These are phyloP conservation scores for Diorhabda elongata DNA, from an alignment of 1,140 invertebrate species.

Conservation along the genomic window DNA sequence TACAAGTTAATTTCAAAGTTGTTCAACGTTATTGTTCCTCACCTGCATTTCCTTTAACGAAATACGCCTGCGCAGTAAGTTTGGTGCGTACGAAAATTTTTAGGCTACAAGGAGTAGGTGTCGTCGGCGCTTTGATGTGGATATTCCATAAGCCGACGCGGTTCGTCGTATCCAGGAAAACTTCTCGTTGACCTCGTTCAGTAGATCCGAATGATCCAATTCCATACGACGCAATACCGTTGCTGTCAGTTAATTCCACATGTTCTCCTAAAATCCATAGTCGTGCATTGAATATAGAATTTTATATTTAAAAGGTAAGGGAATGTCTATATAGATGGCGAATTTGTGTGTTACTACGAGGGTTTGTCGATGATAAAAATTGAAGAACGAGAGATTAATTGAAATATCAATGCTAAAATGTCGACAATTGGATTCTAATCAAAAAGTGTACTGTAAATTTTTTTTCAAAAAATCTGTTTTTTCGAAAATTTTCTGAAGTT, in stretches of 20 bases:
- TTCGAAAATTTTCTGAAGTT: too few species aligned
- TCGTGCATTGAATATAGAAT: too few species aligned
- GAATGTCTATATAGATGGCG: too few species aligned
- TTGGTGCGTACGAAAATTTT: constrained; percentile 31
- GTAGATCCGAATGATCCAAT: constrained; percentile 28
- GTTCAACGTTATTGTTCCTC: background rate
- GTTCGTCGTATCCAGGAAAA: constrained; percentile 31
- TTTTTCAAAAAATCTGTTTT: too few species aligned
- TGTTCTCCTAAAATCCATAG: background rate
- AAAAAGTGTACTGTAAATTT: too few species aligned
- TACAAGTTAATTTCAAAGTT: background rate
- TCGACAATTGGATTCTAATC: too few species aligned
- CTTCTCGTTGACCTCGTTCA: constrained; percentile 25
- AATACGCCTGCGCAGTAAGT: constrained; percentile 23
- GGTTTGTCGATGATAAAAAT: too few species aligned
- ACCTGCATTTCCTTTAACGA: constrained; percentile 15
- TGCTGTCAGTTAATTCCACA: constrained; percentile 26
- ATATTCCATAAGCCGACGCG: constrained; percentile 31
- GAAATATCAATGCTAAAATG: too few species aligned
- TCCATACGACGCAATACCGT: constrained; percentile 24
- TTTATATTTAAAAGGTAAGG: too few species aligned
- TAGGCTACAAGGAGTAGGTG: constrained; percentile 29
- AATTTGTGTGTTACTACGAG: too few species aligned
- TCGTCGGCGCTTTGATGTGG: constrained; percentile 25
- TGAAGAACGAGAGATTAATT: too few species aligned